phyloP scores from a whole-genome alignment of 2,113 vertebrate species.

The Phylloscopus trochilus region DNA sequence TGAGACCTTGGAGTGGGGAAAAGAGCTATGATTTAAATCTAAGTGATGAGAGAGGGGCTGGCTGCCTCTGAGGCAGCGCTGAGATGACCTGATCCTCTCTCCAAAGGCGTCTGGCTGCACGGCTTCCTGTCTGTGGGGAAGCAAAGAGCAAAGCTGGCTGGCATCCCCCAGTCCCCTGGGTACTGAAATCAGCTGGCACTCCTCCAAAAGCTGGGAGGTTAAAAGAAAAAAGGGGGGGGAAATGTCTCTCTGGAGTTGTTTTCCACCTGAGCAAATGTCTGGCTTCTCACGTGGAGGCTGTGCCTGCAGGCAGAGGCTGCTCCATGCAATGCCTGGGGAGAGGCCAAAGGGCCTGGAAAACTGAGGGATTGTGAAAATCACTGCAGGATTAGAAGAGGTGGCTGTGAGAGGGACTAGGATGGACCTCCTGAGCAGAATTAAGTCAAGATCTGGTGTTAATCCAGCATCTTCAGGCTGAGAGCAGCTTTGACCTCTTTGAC shows the following conservation, averaged over 20 bases:
- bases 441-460: neutral
- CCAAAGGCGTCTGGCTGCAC: neutral
- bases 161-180: neutral
- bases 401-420: neutral
- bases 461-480: neutral
- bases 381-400: neutral
- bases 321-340: rapidly evolving
- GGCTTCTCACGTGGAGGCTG: rapidly evolving
- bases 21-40: slow-evolving; percentile 20
- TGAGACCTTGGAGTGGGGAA: slow-evolving; percentile 17
- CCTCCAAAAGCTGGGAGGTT: neutral
- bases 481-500: neutral
- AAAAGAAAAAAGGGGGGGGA: neutral
- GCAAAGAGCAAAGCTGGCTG: slow-evolving; percentile 10
- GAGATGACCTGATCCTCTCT: neutral
- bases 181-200: neutral
- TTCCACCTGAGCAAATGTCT: neutral
- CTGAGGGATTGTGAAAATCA: neutral
- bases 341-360: neutral
- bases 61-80: neutral
- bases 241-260: neutral
- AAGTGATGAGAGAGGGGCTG: neutral
- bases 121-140: neutral
- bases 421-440: neutral
- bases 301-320: neutral